Conservation (phyloP, 2,888 invertebrate genomes). For the Tinea pellionella region DNA sequence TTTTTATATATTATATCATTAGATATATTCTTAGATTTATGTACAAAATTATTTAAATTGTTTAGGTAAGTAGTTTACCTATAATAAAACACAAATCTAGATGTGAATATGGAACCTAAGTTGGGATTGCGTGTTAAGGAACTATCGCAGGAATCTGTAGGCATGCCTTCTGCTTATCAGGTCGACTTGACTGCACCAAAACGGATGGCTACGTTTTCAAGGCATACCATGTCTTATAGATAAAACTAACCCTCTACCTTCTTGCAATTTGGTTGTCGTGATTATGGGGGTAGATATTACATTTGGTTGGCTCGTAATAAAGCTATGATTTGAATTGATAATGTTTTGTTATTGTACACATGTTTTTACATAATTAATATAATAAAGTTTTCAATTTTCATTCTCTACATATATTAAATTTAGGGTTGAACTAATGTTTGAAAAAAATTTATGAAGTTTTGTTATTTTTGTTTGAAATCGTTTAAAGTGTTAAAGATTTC, state of each 20-base stretch:
- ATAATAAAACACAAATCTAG: background rate
- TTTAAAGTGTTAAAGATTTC: too few species aligned
- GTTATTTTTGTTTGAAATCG: too few species aligned
- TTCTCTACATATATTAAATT: too few species aligned
- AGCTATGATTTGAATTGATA: background rate
- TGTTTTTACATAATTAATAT: too few species aligned
- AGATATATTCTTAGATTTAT: too few species aligned
- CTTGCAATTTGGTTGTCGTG: slow-evolving; percentile 5
- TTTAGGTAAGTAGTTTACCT: background rate
- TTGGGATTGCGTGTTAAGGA: slow-evolving; percentile 8
- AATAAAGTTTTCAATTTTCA: too few species aligned
- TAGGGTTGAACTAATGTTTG: too few species aligned
- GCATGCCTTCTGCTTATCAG: slow-evolving; percentile 12
- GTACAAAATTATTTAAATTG: background rate
- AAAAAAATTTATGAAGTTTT: too few species aligned
- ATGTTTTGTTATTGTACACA: background rate
- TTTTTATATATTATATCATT: too few species aligned
- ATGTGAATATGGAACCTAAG: slow-evolving; percentile 7
- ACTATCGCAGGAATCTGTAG: slow-evolving; percentile 6
- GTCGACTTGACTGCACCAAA: slow-evolving; percentile 7
- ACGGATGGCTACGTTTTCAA: slow-evolving; percentile 4
- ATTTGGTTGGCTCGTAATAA: background rate
- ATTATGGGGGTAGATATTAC: background rate
- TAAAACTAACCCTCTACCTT: background rate
- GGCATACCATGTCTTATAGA: slow-evolving; percentile 6